Percentiles rank a stretch among this genome's conserved stretches.
Evolutionary conservation across 2,113 vertebrate species (phyloP).

Genomic region (Pachyramphus minor): DNA sequence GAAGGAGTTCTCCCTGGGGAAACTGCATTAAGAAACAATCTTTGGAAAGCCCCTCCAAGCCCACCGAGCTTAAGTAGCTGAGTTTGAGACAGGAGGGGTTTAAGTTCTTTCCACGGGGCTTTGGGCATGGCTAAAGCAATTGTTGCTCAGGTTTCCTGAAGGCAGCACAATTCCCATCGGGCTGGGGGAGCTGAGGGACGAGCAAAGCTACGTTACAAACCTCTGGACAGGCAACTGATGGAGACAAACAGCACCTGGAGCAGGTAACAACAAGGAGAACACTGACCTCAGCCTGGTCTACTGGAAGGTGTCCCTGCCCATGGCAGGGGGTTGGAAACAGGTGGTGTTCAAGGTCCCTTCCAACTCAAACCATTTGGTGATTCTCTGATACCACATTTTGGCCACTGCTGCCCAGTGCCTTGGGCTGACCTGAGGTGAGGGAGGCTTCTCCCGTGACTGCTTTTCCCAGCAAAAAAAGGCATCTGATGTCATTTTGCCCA

Average conservation of each 20-base stretch:
- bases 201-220: fast-evolving
- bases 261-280: background rate
- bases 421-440: background rate
- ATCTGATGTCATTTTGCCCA: fast-evolving
- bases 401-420: background rate
- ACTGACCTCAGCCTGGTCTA: background rate
- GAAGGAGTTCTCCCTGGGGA: background rate
- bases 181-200: background rate
- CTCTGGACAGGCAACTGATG: background rate
- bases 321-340: background rate
- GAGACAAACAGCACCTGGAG: background rate
- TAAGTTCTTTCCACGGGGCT: background rate
- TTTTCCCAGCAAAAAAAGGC: background rate
- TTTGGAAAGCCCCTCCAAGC: background rate
- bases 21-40: background rate
- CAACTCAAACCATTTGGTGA: background rate
- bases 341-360: background rate
- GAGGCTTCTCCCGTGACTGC: fast-evolving
- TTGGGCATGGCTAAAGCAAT: background rate
- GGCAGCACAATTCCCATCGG: background rate
- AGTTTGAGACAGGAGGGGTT: background rate
- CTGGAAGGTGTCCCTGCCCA: background rate
- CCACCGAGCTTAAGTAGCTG: background rate
- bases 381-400: fast-evolving
- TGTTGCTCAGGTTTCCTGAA: background rate